Percentiles rank a stretch among this genome's conserved stretches.
These are phyloP conservation scores for Montipora foliosa DNA, from an alignment of 64 coral and sea anemone genomes.

Conservation along the genomic window DNA sequence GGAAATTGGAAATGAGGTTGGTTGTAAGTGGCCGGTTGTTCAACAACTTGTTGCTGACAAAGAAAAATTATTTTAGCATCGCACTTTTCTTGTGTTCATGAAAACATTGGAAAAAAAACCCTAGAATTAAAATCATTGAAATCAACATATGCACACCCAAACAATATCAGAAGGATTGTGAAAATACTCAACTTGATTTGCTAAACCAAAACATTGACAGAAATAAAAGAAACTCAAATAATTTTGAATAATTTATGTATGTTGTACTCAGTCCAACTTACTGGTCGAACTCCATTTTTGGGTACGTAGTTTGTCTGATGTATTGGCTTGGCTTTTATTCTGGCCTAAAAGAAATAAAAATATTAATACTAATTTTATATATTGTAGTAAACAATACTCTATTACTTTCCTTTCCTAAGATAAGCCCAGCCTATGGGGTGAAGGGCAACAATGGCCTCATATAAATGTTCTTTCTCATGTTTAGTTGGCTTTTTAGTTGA, in stretches of 20 bases:
- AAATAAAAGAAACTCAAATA: not conserved
- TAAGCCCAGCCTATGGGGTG: no score
- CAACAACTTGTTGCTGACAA: slow-evolving; percentile 18
- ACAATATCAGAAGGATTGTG: no score
- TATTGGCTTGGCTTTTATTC: slow-evolving; percentile 98
- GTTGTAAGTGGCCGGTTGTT: slow-evolving; percentile 26
- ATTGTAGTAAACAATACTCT: no score
- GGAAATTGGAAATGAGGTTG: slow-evolving; percentile 47
- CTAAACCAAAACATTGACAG: no score
- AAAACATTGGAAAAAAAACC: not conserved
- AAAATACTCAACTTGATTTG: no score
- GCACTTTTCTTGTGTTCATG: not conserved
- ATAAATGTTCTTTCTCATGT: no score
- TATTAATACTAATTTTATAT: no score
- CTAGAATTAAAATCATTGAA: no score
- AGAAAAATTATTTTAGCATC: not conserved
- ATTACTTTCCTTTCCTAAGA: no score
- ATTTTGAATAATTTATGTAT: not conserved
- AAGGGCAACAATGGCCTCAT: no score
- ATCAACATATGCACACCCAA: no score
- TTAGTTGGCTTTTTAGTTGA: no score
- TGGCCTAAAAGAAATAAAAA: slow-evolving; percentile 60
- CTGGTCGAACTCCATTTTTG: slow-evolving; percentile 75
- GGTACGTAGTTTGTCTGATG: slow-evolving; percentile 73
- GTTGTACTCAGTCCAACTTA: not conserved